Base-by-base conservation (phyloP, 2,888 invertebrate genomes). In the Ectropis crepuscularia region DNA sequence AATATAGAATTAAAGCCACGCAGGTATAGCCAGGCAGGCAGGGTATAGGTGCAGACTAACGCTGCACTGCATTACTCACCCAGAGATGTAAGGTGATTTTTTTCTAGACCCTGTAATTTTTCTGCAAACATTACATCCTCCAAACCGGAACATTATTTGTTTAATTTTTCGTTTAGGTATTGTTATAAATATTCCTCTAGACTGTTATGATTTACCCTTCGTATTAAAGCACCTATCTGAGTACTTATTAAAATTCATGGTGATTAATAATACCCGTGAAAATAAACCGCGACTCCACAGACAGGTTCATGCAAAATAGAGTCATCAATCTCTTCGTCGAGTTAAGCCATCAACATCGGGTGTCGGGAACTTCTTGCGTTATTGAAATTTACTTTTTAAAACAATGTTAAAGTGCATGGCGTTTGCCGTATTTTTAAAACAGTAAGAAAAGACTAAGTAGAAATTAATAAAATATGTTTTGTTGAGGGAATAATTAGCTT, bases 381-480 rank as follows among this genome's bases (percentile, higher is more conserved):
- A 89, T 89, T 88, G 86, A 88, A 90, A 89, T 87, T 86, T 83
- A 84, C 84, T 89, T 88, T 86, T 85, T 78, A 83, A 82, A 89
- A 88, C 85, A 87, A 88, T 88, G 88, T 85, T 81, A 79, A 84
- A 87, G 86, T 88, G 86, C 84, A 87, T 78, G 79, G 79, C 74
- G 78, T 75, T 74, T 76, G 72, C 74, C 74, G 69, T 79, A 80
- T 81, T 82, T 80, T 78, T 6, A 16, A 63, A 64, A 59, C 60
- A 65, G 61, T 61, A 63, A 11, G 58, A 49, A 37, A 7, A n/a
- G 16, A 28, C 4, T 28, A 1, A 28, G 4, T 28, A 28, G 7
- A 39, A 10, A 10, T 5, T n/a, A n/a, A n/a, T n/a, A n/a, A n/a
- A n/a, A n/a, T n/a, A n/a, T n/a, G n/a, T n/a, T n/a, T n/a, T n/a